A percentile compares a stretch with the other conserved stretches of the same genome.
These are phyloP conservation scores for Scylla paramamosain DNA, from an alignment of 1,140 invertebrate genomes.

Conservation along the genomic window DNA sequence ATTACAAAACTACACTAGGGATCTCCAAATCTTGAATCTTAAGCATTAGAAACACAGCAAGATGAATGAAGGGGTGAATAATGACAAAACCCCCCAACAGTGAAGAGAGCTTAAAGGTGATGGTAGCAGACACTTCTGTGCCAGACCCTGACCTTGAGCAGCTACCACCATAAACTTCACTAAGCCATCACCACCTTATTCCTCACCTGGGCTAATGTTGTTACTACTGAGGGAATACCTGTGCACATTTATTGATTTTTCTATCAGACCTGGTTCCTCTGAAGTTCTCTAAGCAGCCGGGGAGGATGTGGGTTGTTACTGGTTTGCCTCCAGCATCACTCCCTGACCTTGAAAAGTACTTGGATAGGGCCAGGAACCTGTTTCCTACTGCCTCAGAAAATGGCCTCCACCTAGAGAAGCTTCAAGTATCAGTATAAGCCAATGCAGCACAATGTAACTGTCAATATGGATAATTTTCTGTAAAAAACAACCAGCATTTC, in stretches of 20 bases:
- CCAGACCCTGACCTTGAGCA: background rate
- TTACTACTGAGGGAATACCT: background rate
- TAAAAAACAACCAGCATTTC: too few relatives aligned
- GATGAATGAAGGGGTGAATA: constrained; percentile 23
- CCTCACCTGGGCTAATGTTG: background rate
- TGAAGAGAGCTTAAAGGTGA: constrained; percentile 22
- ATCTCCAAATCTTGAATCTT: background rate
- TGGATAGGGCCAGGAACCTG: background rate
- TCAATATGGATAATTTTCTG: too few relatives aligned
- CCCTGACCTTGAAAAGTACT: constrained; percentile 21
- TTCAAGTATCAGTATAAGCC: background rate
- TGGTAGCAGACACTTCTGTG: constrained; percentile 1
- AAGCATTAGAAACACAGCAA: constrained; percentile 12
- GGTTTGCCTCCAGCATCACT: background rate
- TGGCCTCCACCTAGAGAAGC: background rate
- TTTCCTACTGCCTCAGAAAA: constrained; percentile 7
- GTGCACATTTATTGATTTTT: background rate
- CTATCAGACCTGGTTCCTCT: background rate
- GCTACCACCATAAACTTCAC: constrained; percentile 7
- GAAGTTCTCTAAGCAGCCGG: background rate
- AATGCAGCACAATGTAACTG: too few relatives aligned
- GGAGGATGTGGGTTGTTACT: background rate
- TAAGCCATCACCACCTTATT: background rate
- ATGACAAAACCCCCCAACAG: background rate
- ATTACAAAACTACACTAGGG: background rate